These are phyloP conservation scores for Anomalospiza imberbis DNA, from an alignment of 2,797 vertebrate species.

Conservation along the genomic window DNA sequence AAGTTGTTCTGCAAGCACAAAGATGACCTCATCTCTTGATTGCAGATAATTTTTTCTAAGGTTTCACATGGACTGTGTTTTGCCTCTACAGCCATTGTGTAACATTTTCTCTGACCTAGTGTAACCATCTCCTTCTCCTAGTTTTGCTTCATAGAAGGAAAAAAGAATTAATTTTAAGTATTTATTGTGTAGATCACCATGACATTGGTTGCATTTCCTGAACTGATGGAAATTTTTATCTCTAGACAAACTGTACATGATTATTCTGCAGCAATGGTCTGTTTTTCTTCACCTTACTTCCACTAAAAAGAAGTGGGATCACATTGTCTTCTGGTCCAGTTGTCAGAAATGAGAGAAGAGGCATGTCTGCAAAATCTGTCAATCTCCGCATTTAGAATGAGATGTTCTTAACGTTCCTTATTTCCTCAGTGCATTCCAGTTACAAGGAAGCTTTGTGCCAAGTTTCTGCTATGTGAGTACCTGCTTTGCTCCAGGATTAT, in stretches of 20 bases:
- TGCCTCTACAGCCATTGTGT: not conserved
- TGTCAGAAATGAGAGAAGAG: not conserved
- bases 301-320: not conserved
- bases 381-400: not conserved
- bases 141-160: not conserved
- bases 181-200: not conserved
- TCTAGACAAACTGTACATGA: not conserved
- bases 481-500: not conserved
- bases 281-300: not conserved
- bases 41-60: not conserved
- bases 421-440: not conserved
- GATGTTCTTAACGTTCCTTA: not conserved
- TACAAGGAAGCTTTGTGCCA: not conserved
- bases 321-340: not conserved
- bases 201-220: not conserved
- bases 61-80: not conserved
- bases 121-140: not conserved
- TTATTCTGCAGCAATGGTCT: not conserved
- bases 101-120: not conserved
- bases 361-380: not conserved
- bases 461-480: not conserved
- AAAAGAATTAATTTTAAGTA: not conserved
- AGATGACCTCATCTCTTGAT: not conserved
- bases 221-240: not conserved
- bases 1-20: not conserved